Base-by-base conservation (phyloP, 2,797 vertebrate species). In the Pseudomugil gertrudae region DNA sequence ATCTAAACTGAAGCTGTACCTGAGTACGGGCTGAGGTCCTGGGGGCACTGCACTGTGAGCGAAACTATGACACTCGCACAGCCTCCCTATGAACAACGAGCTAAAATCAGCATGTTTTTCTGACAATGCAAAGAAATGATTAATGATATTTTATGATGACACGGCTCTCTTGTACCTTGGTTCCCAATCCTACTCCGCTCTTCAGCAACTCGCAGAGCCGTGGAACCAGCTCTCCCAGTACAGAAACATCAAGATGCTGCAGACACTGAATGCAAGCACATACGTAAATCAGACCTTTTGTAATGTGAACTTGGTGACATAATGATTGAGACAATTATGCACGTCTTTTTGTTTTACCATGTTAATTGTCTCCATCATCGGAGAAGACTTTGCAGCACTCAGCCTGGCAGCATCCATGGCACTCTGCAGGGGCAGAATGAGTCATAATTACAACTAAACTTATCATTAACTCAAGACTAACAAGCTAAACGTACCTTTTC, bases 341-440 rank as follows among this genome's bases (percentile, higher is more conserved):
- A 51, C 6, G 23, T 55, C 17, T 1, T 3, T 13, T 35, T 14
- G 59, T 62, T 53, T 70, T 90, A 98, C 98, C 96, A 98, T 97
- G 87, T 98, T 98, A 76, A 99, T 90, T 0, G 98, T 99, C 91
- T 99, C 98, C 98, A 99, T 99, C 97, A 99, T 98, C 38, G 97
- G 98, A 75, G 98, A 99, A 3, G 97, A 97, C 78, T 96, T 99
- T 61, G 96, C 96, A 87, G 97, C 97, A 87, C 95, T 99, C 74
- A 99, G 95, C 78, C 98, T 95, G 68, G 98, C 97, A 74, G 94
- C 96, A 68, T 99, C 98, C 98, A 99, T 96, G 58, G 96, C 96
- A 87, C 94, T 94, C 98, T 99, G 19, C 45, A 85, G 45, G 66
- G 11, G 23, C 7, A 54, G 45, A 64, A 59, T n/a, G n/a, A 51